Evolutionary conservation across 2,797 vertebrate genomes (phyloP), one percentile per base, ranked within the genome.

Genomic region (Acrocephalus scirpaceus): DNA sequence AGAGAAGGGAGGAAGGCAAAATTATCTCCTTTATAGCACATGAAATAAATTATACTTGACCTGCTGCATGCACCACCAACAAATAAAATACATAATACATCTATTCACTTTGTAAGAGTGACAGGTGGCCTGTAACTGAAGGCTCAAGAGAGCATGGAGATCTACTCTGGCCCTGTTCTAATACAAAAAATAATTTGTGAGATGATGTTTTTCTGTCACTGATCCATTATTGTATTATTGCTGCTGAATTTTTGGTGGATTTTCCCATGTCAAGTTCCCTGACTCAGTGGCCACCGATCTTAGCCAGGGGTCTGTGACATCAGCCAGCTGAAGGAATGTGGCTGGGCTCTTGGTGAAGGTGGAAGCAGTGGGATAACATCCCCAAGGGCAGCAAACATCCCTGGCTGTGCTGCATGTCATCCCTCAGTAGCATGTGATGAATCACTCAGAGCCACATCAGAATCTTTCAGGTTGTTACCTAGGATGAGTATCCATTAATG

Each of bases 281-380:
- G 5, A 51, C 18, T 32, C 14, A 19, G 44, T 26, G 17, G 47
- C 54, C 50, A 50, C 40, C 0, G 0, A 0, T 40, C 15, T 82
- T 58, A 3, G 1, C 54, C 25, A 57, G 54, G 42, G 14, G 23
- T 32, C 14, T 61, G 50, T 50, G 26, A 16, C 1, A 1, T 73
- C 36, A 50, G 5, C 36, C 25, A 75, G 57, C 40, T 32, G 56
- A 27, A 32, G 72, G n/a, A 73, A 32, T 2, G 0, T 30, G 58
- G 17, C 50, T 54, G 79, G n/a, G 47, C 72, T 80, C 30, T 26
- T 57, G 14, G 32, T 5, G 34, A 45, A 27, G 65, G 5, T 54
- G 27, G 51, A 56, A 61, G 62, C 5, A 2, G 21, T 25, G 42
- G 47, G 26, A 30, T 47, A 15, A 19, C 0, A 1, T 29, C 48